These are phyloP conservation scores for Otus sunia DNA, from an alignment of 2,113 vertebrate species.

Conservation along the genomic window DNA sequence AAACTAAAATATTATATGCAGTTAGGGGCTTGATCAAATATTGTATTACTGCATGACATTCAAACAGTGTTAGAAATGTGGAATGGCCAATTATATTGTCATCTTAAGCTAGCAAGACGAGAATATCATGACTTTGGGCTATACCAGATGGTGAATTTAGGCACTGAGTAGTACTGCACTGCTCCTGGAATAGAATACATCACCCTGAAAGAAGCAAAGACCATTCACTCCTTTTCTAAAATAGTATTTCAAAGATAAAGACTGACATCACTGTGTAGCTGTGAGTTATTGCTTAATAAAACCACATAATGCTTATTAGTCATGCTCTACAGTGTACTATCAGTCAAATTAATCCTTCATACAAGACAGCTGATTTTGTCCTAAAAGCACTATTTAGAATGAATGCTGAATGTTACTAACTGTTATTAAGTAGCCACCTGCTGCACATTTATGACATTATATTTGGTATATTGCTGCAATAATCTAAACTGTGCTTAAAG, in stretches of 20 bases:
- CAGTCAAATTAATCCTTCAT: not conserved
- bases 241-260: not conserved
- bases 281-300: not conserved
- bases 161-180: not conserved
- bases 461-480: conserved; percentile 14
- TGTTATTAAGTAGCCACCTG: not conserved
- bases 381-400: not conserved
- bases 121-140: not conserved
- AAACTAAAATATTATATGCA: not conserved
- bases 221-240: not conserved
- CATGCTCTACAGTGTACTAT: not conserved
- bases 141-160: not conserved
- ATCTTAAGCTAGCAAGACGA: not conserved
- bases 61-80: not conserved
- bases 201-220: not conserved
- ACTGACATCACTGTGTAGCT: not conserved
- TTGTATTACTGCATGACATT: not conserved
- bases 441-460: not conserved
- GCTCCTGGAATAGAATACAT: not conserved
- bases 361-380: not conserved
- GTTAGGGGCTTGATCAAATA: not conserved
- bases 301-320: not conserved
- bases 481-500: not conserved
- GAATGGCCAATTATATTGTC: not conserved
- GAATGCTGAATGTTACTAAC: not conserved